Base-by-base conservation (phyloP, 2,113 vertebrate species). In the Ochotona princeps region DNA sequence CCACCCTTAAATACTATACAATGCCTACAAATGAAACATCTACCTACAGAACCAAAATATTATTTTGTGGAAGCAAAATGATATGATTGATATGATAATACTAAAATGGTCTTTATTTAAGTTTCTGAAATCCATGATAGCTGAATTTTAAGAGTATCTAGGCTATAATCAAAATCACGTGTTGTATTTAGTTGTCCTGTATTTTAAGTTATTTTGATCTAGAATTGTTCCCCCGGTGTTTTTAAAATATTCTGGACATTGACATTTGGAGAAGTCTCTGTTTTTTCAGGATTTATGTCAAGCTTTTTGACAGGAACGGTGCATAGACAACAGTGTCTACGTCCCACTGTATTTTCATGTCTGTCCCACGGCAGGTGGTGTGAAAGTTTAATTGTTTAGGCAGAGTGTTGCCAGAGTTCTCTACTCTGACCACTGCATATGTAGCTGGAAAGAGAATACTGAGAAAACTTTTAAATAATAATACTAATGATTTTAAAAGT, bases 111-210 rank as follows among this genome's bases (percentile, higher is more conserved):
- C 20, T 30, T 85, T 83, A 74, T 38, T 28, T 38, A 92, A n/a
- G 13, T 80, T 83, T 86, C 54, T 23, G 26, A 87, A 63, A 18
- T 54, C n/a, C 14, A 8, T 54, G 49, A 5, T 11, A n/a, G 21
- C 49, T 90, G n/a, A 47, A 60, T 83, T 91, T 63, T 47, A 8
- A 32, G 82, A 76, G 70, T 73, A 28, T 81, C 20, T 90, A 88
- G 57, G 2, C 21, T 76, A 8, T 38, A 79, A 73, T 61, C 17
- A 72, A 74, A 30, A 80, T 72, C 51, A 54, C 17, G 51, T 20
- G 28, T 21, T 47, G 15, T 3, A 87, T 75, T 87, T 67, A 47
- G 23, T 51, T 81, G 38, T 8, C 21, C 6, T 23, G 67, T 69
- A 35, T 87, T 70, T 90, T 80, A 28, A 9, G 83, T 8, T 80